Percentiles rank a stretch among this genome's conserved stretches.
Conservation (phyloP, 2,888 invertebrate genomes). For the Drosophila atripex region DNA sequence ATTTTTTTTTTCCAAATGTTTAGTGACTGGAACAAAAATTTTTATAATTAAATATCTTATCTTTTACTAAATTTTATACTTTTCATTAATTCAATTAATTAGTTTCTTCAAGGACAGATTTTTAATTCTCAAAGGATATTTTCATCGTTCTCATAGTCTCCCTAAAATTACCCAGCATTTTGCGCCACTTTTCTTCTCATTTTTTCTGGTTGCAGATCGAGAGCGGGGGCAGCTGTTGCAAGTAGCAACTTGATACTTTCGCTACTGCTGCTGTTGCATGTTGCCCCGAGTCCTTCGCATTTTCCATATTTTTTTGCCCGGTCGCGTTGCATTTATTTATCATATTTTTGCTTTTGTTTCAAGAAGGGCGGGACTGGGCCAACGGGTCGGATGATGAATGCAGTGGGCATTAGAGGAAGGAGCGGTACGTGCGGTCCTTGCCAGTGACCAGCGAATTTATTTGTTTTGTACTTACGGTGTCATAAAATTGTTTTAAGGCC, state of each 20-base stretch:
- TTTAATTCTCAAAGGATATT: conserved; percentile 1
- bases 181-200: not conserved
- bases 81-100: too few species aligned
- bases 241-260: conserved; percentile 39
- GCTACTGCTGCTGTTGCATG: conserved; percentile 45
- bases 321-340: conserved; percentile 68
- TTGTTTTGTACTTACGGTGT: conserved; percentile 76
- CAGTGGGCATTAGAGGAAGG: conserved; percentile 67
- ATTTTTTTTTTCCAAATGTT: too few species aligned
- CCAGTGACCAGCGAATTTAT: conserved; percentile 63
- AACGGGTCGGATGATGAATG: conserved; percentile 75
- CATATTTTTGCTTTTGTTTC: conserved; percentile 66
- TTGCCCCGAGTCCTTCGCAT: conserved; percentile 33
- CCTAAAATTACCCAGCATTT: not conserved
- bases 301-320: conserved; percentile 26
- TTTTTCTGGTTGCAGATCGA: conserved; percentile 13
- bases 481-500: conserved; percentile 76
- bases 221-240: conserved; percentile 36
- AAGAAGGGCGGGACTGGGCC: conserved; percentile 39
- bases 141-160: not conserved
- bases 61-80: too few species aligned
- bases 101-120: not conserved
- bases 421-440: conserved; percentile 28
- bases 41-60: too few species aligned
- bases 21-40: too few species aligned